phyloP scores from a whole-genome alignment of 1,140 invertebrate species.

The Heliconius congener region DNA sequence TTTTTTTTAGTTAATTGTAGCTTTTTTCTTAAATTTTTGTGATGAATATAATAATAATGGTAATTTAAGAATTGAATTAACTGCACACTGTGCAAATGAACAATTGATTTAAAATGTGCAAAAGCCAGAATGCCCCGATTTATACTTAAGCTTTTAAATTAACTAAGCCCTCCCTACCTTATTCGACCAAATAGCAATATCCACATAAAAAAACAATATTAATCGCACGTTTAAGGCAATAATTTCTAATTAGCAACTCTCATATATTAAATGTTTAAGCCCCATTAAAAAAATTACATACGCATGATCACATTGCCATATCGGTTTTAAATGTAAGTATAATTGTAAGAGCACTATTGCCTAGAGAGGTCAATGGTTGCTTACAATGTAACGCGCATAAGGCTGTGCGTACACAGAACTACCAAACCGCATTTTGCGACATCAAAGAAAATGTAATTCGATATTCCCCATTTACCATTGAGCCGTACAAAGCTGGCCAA shows the following conservation, averaged over 20 bases:
- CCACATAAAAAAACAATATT: too few species aligned
- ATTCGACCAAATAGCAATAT: too few species aligned
- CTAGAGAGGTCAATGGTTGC: constrained; percentile 35
- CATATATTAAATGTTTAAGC: neutral
- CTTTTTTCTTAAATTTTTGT: too few species aligned
- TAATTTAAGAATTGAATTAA: too few species aligned
- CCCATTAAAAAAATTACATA: neutral
- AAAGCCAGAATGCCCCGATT: too few species aligned
- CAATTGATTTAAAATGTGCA: too few species aligned
- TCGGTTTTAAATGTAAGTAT: neutral
- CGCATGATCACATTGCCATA: neutral
- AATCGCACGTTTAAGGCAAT: neutral
- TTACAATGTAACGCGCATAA: constrained; percentile 44
- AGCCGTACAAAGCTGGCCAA: neutral
- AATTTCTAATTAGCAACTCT: neutral
- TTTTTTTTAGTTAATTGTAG: too few species aligned
- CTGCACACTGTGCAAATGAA: too few species aligned
- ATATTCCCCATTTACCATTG: constrained; percentile 11
- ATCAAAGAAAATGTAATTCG: constrained; percentile 18
- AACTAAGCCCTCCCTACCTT: too few species aligned
- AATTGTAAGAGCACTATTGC: neutral
- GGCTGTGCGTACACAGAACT: constrained; percentile 18
- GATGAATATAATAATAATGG: too few species aligned
- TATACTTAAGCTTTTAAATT: too few species aligned
- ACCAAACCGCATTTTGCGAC: neutral